Evolutionary conservation across 2,113 vertebrate species (phyloP).

Genomic region (Dicentrarchus labrax): DNA sequence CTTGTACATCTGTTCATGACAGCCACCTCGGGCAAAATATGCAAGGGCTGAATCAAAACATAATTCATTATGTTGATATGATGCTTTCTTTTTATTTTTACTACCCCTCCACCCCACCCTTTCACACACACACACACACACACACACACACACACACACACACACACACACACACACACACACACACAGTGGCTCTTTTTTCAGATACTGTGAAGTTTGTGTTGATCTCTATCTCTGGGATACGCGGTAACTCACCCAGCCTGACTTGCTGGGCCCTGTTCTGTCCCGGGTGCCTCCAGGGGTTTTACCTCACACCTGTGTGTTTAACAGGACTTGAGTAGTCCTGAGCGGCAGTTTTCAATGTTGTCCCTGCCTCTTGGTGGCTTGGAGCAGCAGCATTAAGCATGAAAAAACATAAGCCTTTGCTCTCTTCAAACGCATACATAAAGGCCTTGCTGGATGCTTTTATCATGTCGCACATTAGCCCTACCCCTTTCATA

Average conservation of each 20-base stretch:
- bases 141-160: constrained; percentile 15
- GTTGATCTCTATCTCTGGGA: constrained; percentile 76
- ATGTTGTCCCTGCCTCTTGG: constrained; percentile 68
- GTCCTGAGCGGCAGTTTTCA: constrained; percentile 47
- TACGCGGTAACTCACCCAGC: constrained; percentile 78
- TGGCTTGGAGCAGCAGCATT: constrained; percentile 55
- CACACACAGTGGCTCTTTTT: constrained; percentile 27
- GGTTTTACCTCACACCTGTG: constrained; percentile 78
- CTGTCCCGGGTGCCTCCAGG: constrained; percentile 70
- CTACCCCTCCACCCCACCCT: constrained; percentile 19
- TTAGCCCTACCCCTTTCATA: constrained; percentile 72
- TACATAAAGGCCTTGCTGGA: constrained; percentile 67
- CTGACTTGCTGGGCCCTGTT: constrained; percentile 80
- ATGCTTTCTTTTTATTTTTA: constrained; percentile 51
- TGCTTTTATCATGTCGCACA: constrained; percentile 78
- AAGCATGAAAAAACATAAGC: constrained; percentile 55
- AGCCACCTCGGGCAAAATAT: constrained; percentile 79
- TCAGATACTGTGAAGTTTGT: constrained; percentile 55
- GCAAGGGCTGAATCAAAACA: constrained; percentile 80
- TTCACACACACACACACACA: constrained; percentile 20
- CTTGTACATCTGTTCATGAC: constrained; percentile 81
- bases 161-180: no score
- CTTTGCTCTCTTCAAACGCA: constrained; percentile 52
- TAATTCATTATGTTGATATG: constrained; percentile 83
- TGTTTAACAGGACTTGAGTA: constrained; percentile 56